Evolutionary conservation across 1,140 invertebrate species (phyloP).

Genomic region (Megalonaias nervosa): DNA sequence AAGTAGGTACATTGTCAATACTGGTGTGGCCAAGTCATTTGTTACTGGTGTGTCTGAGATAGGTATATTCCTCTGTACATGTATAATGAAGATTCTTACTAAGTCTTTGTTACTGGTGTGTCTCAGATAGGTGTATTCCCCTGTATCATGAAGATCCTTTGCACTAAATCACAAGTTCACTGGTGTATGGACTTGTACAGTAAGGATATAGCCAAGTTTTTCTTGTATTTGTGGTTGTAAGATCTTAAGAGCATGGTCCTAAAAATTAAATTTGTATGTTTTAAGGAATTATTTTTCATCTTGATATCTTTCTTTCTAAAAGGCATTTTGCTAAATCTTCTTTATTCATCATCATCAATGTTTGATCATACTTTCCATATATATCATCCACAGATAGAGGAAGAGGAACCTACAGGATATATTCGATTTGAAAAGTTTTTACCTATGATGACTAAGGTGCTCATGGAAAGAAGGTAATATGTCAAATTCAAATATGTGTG

Average conservation of each 20-base stretch:
- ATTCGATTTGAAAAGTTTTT: slow-evolving; percentile 71
- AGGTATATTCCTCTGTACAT: too few species aligned
- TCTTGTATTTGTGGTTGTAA: neutral
- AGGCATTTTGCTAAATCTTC: neutral
- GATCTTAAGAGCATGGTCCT: neutral
- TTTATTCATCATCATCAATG: neutral
- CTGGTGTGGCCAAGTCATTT: too few species aligned
- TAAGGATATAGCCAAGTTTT: too few species aligned
- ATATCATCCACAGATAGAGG: slow-evolving; percentile 64
- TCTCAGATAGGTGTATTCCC: too few species aligned
- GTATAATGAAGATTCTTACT: too few species aligned
- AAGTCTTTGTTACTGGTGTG: too few species aligned
- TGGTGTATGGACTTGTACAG: too few species aligned
- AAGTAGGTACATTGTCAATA: too few species aligned
- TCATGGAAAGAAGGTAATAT: slow-evolving; percentile 82
- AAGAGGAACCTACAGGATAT: slow-evolving; percentile 69
- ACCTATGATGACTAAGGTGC: slow-evolving; percentile 71
- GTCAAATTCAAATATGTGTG: too few species aligned
- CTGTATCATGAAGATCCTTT: too few species aligned
- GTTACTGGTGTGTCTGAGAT: too few species aligned
- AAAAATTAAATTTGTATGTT: neutral
- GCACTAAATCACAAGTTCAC: too few species aligned
- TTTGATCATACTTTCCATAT: neutral
- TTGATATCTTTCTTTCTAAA: slow-evolving; percentile 1
- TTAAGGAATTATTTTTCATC: neutral